A percentile compares a stretch with the other conserved stretches of the same genome.
Evolutionary conservation across 30 jellyfish, hydroid and myxozoan species (phyloP).

Genomic region (Catostylus mosaicus): DNA sequence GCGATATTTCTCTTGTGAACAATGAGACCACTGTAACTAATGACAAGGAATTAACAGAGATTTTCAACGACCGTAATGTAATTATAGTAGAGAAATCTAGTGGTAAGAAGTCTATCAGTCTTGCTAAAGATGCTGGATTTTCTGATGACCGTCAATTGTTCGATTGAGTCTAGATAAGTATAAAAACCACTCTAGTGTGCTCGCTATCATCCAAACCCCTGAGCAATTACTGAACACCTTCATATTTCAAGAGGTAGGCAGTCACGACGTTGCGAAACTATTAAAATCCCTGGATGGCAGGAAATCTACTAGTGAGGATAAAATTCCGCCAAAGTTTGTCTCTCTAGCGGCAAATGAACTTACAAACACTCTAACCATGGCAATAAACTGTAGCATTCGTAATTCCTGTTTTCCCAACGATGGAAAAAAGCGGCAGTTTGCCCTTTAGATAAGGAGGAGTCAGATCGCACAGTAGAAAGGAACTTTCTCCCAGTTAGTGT

Average conservation of each 20-base stretch:
- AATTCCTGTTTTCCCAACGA: too few species aligned
- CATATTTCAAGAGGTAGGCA: background rate
- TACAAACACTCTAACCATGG: too few species aligned
- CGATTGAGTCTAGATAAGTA: background rate
- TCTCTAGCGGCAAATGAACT: too few species aligned
- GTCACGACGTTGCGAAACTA: background rate
- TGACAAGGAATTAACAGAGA: slow-evolving; percentile 1
- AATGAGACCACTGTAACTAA: background rate
- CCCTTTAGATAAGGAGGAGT: too few species aligned
- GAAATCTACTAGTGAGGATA: background rate
- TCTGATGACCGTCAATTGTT: background rate
- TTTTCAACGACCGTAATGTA: background rate
- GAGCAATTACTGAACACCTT: background rate
- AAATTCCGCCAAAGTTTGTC: too few species aligned
- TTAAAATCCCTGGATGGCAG: slow-evolving; percentile 13
- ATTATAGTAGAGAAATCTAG: background rate
- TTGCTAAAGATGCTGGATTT: slow-evolving; percentile 12
- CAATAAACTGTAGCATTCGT: too few species aligned
- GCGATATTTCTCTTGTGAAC: slow-evolving; percentile 13
- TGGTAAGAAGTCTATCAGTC: slow-evolving; percentile 1
- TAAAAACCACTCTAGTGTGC: slow-evolving; percentile 1
- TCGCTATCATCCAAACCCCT: slow-evolving; percentile 1
- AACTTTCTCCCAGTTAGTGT: too few species aligned
- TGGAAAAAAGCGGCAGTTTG: too few species aligned
- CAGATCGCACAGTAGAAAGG: too few species aligned